These are phyloP conservation scores for Aquatica leii DNA, from an alignment of 2,888 invertebrate genomes.

Conservation along the genomic window DNA sequence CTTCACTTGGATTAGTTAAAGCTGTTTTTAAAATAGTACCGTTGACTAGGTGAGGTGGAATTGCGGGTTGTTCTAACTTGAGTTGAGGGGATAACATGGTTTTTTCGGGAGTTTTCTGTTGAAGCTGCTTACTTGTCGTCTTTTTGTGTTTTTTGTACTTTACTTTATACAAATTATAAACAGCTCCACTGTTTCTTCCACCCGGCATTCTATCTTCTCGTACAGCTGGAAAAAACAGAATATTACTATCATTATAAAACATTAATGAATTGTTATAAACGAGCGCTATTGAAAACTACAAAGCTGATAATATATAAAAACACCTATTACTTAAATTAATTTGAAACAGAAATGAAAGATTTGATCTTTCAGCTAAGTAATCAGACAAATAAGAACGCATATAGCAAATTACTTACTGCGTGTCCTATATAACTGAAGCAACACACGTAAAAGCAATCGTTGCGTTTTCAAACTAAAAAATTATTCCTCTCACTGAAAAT, in stretches of 20 bases:
- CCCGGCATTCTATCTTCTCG: slow-evolving; percentile 99
- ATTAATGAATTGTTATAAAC: background rate
- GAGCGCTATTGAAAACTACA: too few relatives aligned
- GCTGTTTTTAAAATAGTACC: slow-evolving; percentile 95
- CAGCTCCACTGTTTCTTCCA: slow-evolving; percentile 97
- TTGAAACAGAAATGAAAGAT: too few relatives aligned
- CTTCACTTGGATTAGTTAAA: slow-evolving; percentile 92
- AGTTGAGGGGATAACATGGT: slow-evolving; percentile 56
- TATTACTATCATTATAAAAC: background rate
- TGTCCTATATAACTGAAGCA: background rate
- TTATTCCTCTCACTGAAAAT: too few relatives aligned
- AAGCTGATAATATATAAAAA: too few relatives aligned
- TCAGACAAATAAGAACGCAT: background rate
- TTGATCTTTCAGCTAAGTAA: too few relatives aligned
- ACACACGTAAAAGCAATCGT: background rate
- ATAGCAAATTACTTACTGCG: slow-evolving; percentile 12
- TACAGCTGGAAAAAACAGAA: slow-evolving; percentile 75
- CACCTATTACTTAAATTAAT: too few relatives aligned
- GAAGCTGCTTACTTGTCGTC: slow-evolving; percentile 68
- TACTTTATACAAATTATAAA: slow-evolving; percentile 98
- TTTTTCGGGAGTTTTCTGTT: slow-evolving; percentile 57
- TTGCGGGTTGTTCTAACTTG: slow-evolving; percentile 41
- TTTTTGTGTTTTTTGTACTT: slow-evolving; percentile 98
- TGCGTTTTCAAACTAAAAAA: background rate
- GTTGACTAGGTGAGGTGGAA: slow-evolving; percentile 74